Conservation (phyloP, 2,888 invertebrate genomes). For the Lysandra bellargus region DNA sequence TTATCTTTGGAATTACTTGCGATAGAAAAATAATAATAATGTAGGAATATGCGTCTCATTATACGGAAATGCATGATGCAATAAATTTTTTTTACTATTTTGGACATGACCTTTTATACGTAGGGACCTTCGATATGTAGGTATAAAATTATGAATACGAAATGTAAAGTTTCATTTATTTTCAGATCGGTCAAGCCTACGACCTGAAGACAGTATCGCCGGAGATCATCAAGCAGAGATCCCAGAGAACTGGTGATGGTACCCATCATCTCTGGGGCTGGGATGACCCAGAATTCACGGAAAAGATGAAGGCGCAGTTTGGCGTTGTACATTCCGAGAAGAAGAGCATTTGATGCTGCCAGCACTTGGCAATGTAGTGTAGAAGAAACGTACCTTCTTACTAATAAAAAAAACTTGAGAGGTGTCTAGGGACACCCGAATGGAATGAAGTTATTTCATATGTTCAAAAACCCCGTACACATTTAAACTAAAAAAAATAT, state of each 20-base stretch:
- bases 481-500: no score
- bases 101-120: no score
- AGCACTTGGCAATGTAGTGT: neutral
- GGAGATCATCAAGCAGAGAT: conserved; percentile 82
- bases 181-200: conserved; percentile 86
- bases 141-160: no score
- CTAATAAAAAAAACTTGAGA: neutral
- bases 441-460: no score
- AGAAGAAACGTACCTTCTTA: neutral
- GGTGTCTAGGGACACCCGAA: no score
- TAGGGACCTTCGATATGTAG: no score
- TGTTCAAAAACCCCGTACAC: no score
- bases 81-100: no score
- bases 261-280: conserved; percentile 86
- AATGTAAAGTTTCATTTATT: conserved; percentile 11
- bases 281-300: conserved; percentile 83
- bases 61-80: no score
- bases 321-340: conserved; percentile 55
- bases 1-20: no score
- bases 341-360: conserved; percentile 46
- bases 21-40: no score
- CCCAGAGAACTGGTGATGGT: conserved; percentile 84
- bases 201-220: conserved; percentile 86
- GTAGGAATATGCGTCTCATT: no score
- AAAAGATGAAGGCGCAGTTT: conserved; percentile 65